Conservation (phyloP, 2,113 vertebrate genomes). For the Leucopsar rothschildi region DNA sequence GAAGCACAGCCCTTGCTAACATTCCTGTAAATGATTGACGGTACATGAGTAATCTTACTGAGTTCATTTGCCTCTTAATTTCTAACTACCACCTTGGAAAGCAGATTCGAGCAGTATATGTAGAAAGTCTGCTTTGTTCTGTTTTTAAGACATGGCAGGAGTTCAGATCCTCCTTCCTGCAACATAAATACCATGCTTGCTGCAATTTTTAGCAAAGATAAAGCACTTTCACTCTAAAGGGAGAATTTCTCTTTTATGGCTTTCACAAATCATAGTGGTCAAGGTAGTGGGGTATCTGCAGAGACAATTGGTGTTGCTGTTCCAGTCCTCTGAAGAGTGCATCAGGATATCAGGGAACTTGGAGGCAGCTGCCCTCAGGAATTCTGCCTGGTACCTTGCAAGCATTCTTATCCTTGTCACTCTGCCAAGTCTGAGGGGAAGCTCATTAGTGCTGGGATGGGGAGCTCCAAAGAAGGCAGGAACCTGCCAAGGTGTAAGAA, state of each 20-base stretch:
- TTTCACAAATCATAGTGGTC: background rate
- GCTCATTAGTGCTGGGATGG: background rate
- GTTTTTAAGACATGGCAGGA: background rate
- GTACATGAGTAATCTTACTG: background rate
- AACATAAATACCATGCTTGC: background rate
- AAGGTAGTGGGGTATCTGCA: background rate
- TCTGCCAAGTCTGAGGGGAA: background rate
- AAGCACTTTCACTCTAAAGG: background rate
- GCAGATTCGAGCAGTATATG: background rate
- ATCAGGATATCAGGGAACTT: background rate
- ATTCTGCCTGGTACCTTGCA: background rate
- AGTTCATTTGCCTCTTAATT: constrained; percentile 8
- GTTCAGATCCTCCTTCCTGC: background rate
- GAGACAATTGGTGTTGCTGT: background rate
- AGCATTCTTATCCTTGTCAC: background rate
- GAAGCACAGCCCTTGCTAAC: background rate
- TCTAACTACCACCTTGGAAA: background rate
- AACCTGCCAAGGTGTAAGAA: background rate
- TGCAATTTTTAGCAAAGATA: background rate
- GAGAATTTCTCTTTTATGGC: background rate
- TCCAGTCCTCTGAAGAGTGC: background rate
- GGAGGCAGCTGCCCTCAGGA: background rate
- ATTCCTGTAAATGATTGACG: constrained; percentile 11
- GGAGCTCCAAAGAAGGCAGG: background rate
- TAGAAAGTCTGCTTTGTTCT: background rate